Base-by-base conservation (phyloP, 2,113 vertebrate genomes). In the Nestor notabilis region DNA sequence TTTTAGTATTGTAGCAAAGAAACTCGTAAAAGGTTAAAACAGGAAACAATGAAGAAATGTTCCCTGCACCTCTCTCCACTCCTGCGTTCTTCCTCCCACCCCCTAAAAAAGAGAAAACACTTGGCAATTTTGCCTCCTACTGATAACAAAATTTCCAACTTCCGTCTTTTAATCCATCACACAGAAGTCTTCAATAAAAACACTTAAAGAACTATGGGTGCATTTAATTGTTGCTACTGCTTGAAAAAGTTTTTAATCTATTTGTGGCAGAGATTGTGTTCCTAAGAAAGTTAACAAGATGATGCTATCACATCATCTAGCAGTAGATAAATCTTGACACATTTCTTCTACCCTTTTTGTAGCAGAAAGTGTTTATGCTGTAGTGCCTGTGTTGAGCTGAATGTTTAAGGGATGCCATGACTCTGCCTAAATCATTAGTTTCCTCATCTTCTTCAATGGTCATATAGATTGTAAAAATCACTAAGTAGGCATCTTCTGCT, bases 11-110 rank as follows among this genome's bases (percentile, higher is more conserved):
- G 35, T 18, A 69, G 7, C 29, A 58, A 86, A 69, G 12, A 86
- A 75, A 58, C 19, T 75, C 8, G 21, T 24, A 5, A 64, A 71
- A 76, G 33, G 50, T 43, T 25, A 83, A 88, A 53, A 5, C 23
- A 69, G 7, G 18, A 87, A 78, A 65, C 16, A 90, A 49, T 0
- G 3, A 63, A 69, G 33, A 60, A 69, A 91, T 39, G 1, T 41
- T 18, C 44, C 8, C n/a, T 72, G 5, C 12, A 76, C 10, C 4
- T 4, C 1, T 17, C 37, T 75, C 37, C 7, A 9, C 11, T 70
- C 44, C 21, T 49, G n/a, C 12, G 2, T 17, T 20, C 16, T 33
- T 6, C 3, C 11, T 18, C 1, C 9, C 0, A 1, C 4, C 0
- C 11, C 28, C 9, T 5, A 49, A 28, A 14, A 35, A 63, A 28